Evolutionary conservation across 2,797 vertebrate genomes (phyloP).

Genomic region (Garrulus glandarius): DNA sequence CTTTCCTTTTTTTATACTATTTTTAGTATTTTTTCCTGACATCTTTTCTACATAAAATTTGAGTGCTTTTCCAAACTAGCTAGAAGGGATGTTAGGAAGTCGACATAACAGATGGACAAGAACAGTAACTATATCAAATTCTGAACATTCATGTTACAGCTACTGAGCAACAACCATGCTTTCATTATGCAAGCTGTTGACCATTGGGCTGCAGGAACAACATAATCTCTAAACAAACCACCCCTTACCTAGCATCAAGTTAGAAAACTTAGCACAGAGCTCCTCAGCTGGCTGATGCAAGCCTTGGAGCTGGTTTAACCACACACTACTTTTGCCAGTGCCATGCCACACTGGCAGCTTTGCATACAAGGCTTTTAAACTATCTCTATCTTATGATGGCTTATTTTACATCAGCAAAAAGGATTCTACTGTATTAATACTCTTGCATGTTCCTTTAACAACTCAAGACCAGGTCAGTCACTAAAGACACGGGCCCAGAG

Average conservation of each 20-base stretch:
- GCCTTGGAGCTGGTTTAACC: not conserved
- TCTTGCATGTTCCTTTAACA: not conserved
- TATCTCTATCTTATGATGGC: fast-evolving
- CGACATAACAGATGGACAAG: not conserved
- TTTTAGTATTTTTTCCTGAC: not conserved
- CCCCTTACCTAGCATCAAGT: not conserved
- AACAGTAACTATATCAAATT: not conserved
- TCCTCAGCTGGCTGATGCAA: not conserved
- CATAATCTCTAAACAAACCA: not conserved
- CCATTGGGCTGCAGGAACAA: not conserved
- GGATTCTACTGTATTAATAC: not conserved
- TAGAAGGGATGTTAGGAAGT: not conserved
- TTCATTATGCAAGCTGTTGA: not conserved
- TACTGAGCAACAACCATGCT: not conserved
- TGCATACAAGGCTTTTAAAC: not conserved
- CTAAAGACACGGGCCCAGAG: fast-evolving
- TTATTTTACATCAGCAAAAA: not conserved
- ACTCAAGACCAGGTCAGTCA: not conserved
- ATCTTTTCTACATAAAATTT: not conserved
- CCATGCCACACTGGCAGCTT: not conserved
- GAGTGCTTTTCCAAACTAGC: not conserved
- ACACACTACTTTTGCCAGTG: not conserved
- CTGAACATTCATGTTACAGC: not conserved
- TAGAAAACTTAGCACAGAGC: not conserved
- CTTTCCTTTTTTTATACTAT: not conserved